phyloP scores from a whole-genome alignment of 2,888 invertebrate genomes.

The Cotesia congregata region DNA sequence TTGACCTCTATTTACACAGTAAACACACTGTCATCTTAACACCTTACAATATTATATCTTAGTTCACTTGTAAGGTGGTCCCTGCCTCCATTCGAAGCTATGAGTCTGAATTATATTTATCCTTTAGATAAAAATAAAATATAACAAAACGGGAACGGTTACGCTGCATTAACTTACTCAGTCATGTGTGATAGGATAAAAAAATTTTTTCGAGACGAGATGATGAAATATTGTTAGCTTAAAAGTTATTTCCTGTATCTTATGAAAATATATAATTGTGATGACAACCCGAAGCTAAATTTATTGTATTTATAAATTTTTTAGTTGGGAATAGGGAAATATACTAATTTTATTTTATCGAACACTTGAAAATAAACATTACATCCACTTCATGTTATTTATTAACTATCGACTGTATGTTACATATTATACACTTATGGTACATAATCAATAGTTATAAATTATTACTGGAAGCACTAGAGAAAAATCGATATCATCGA shows the following conservation, averaged over 20 bases:
- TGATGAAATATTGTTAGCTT: not conserved
- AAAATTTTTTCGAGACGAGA: not conserved
- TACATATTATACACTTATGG: not conserved
- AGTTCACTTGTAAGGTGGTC: not conserved
- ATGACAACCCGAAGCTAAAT: no score
- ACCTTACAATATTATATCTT: not conserved
- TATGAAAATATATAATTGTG: no score
- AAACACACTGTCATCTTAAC: slow-evolving; percentile 12
- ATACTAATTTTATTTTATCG: not conserved
- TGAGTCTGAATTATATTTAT: not conserved
- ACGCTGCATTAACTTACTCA: not conserved
- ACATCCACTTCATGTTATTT: not conserved
- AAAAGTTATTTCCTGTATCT: no score
- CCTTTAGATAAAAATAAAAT: not conserved
- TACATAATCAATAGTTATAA: not conserved
- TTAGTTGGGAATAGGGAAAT: not conserved
- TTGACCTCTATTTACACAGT: slow-evolving; percentile 45
- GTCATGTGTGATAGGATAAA: not conserved
- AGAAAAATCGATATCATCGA: not conserved
- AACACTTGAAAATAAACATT: not conserved
- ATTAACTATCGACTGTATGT: not conserved
- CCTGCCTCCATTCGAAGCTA: not conserved
- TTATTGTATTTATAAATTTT: not conserved
- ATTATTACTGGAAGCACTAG: not conserved
- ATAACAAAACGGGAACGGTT: not conserved